phyloP scores from a whole-genome alignment of 2,888 invertebrate genomes.

The Drosophila engyochracea region DNA sequence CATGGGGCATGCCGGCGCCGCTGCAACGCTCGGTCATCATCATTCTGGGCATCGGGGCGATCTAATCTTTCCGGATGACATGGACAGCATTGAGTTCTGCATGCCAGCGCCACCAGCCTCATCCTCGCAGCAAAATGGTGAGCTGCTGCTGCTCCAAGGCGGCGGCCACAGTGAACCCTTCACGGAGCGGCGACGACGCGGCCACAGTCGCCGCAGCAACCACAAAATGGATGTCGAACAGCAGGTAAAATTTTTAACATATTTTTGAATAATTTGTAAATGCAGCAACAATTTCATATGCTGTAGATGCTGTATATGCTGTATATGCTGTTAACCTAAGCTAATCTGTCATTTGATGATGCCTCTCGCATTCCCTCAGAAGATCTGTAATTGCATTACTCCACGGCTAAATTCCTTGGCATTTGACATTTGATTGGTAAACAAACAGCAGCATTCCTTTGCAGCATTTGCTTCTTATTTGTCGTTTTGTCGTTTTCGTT shows the following conservation, averaged over 20 bases:
- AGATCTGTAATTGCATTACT: background rate
- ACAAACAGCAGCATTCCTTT: background rate
- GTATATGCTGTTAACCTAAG: background rate
- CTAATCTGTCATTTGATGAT: background rate
- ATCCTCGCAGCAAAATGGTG: slow-evolving; percentile 77
- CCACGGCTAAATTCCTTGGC: background rate
- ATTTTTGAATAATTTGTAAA: background rate
- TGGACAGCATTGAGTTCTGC: slow-evolving; percentile 85
- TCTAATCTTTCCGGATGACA: slow-evolving; percentile 84
- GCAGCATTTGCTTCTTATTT: background rate
- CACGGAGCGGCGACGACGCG: slow-evolving; percentile 82
- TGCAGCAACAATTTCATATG: background rate
- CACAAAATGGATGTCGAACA: slow-evolving; percentile 85
- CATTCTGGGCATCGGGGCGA: slow-evolving; percentile 72
- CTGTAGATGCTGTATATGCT: too few species aligned
- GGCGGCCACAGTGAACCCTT: slow-evolving; percentile 76
- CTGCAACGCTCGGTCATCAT: slow-evolving; percentile 77
- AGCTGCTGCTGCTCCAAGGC: slow-evolving; percentile 72
- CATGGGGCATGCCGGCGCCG: slow-evolving; percentile 55
- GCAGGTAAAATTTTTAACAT: slow-evolving; percentile 69
- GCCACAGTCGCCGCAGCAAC: slow-evolving; percentile 84
- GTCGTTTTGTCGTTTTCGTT: too few species aligned
- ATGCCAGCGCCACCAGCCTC: slow-evolving; percentile 79
- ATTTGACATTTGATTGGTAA: background rate
- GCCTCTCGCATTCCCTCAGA: background rate